These are phyloP conservation scores for Epiblema foenella DNA, from an alignment of 2,888 invertebrate species.

Conservation along the genomic window DNA sequence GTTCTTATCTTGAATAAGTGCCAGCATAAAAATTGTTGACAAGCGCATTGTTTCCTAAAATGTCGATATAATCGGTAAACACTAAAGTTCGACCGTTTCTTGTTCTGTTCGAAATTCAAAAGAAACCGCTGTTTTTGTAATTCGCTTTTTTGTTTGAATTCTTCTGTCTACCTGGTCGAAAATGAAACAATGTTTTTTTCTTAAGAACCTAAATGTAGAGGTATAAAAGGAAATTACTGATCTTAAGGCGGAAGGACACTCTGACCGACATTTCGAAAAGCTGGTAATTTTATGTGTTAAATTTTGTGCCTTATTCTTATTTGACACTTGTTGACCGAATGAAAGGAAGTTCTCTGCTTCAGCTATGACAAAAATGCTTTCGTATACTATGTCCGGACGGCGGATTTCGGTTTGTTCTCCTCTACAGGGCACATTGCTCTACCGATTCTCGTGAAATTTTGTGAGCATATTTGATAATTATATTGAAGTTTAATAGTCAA, in stretches of 20 bases:
- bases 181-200: slow-evolving; percentile 46
- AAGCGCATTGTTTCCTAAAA: slow-evolving; percentile 61
- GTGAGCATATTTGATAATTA: too few species aligned
- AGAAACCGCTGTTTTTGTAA: slow-evolving; percentile 74
- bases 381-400: too few species aligned
- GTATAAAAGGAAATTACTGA: slow-evolving; percentile 36
- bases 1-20: slow-evolving; percentile 20
- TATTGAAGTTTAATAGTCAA: too few species aligned
- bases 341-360: too few species aligned
- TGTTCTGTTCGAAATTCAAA: slow-evolving; percentile 70
- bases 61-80: slow-evolving; percentile 74
- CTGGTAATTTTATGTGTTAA: too few species aligned
- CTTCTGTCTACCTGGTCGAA: slow-evolving; percentile 70
- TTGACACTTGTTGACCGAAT: background rate
- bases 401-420: too few species aligned
- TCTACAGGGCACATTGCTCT: too few species aligned
- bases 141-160: slow-evolving; percentile 67
- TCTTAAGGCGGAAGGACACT: slow-evolving; percentile 21
- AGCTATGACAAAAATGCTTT: too few species aligned
- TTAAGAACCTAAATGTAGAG: slow-evolving; percentile 12
- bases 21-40: slow-evolving; percentile 27
- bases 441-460: too few species aligned
- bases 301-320: background rate
- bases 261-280: background rate
- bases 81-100: slow-evolving; percentile 70